phyloP scores from a whole-genome alignment of 2,113 vertebrate species.

The Paraplagusia blochii region DNA sequence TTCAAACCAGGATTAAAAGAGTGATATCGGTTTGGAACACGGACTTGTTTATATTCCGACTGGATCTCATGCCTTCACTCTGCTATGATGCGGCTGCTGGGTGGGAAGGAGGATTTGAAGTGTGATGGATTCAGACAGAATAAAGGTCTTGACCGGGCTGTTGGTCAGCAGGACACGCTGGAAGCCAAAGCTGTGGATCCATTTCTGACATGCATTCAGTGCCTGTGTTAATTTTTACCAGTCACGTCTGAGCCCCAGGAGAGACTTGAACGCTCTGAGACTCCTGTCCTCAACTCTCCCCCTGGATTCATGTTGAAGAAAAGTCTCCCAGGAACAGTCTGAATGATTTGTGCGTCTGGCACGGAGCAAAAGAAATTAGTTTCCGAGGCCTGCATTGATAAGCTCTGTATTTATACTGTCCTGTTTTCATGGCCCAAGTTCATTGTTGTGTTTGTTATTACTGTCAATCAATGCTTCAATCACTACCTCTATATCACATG shows the following conservation, averaged over 20 bases:
- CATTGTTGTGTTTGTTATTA: conserved; percentile 56
- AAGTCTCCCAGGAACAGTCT: conserved; percentile 26
- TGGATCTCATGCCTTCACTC: conserved; percentile 52
- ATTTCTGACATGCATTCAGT: conserved; percentile 31
- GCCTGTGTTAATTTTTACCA: conserved; percentile 21
- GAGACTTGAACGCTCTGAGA: conserved; percentile 31
- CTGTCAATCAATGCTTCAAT: conserved; percentile 64
- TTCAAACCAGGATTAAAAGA: conserved; percentile 34
- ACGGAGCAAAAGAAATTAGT: conserved; percentile 35
- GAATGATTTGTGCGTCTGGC: conserved; percentile 40
- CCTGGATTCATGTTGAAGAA: conserved; percentile 18
- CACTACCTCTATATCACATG: conserved; percentile 70
- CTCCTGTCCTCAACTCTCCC: conserved; percentile 14
- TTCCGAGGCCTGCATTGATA: conserved; percentile 39
- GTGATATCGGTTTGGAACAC: conserved; percentile 47
- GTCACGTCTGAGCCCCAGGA: conserved; percentile 17
- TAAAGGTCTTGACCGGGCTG: conserved; percentile 39
- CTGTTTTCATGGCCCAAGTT: conserved; percentile 22
- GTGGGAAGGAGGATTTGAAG: conserved; percentile 38
- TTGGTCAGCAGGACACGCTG: conserved; percentile 37
- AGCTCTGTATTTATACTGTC: conserved; percentile 61
- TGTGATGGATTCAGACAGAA: conserved; percentile 41
- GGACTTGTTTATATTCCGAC: conserved; percentile 61
- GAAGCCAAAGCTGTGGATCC: conserved; percentile 37
- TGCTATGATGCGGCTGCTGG: conserved; percentile 32